These are phyloP conservation scores for Anagrus nilaparvatae DNA, from an alignment of 1,140 invertebrate genomes.

Conservation along the genomic window DNA sequence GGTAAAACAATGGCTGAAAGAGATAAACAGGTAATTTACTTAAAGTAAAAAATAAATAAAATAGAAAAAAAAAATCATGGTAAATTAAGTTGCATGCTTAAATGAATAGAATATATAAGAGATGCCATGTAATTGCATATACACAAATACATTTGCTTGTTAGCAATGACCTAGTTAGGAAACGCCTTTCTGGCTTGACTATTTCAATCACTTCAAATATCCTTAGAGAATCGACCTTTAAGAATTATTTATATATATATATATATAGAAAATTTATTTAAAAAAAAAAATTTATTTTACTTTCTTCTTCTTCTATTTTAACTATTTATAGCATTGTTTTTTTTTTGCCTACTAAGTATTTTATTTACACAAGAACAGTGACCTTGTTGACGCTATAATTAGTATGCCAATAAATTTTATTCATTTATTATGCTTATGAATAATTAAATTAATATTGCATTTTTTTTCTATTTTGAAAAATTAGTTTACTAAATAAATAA, in stretches of 20 bases:
- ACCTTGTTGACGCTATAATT: neutral
- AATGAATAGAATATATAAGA: too few relatives aligned
- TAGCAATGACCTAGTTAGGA: constrained; percentile 36
- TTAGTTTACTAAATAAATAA: too few relatives aligned
- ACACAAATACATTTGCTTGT: constrained; percentile 30
- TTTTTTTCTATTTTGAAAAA: neutral
- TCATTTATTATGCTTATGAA: neutral
- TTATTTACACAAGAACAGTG: neutral
- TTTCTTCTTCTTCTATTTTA: neutral
- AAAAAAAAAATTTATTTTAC: neutral
- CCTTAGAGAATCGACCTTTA: neutral
- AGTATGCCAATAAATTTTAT: neutral
- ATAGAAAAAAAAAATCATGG: constrained; percentile 8
- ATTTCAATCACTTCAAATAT: too few relatives aligned
- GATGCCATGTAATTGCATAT: too few relatives aligned
- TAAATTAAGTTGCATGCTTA: constrained; percentile 4
- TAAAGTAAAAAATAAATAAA: neutral
- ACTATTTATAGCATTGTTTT: neutral
- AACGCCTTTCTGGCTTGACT: constrained; percentile 11
- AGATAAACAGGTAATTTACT: constrained; percentile 56
- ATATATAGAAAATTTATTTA: too few relatives aligned
- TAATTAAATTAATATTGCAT: neutral
- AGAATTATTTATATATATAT: neutral
- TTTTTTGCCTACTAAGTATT: neutral
- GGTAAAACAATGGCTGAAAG: constrained; percentile 63